A percentile compares a stretch with the other conserved stretches of the same genome.
These are phyloP conservation scores for Piezodorus guildinii DNA, from an alignment of 1,140 invertebrate species.

Conservation along the genomic window DNA sequence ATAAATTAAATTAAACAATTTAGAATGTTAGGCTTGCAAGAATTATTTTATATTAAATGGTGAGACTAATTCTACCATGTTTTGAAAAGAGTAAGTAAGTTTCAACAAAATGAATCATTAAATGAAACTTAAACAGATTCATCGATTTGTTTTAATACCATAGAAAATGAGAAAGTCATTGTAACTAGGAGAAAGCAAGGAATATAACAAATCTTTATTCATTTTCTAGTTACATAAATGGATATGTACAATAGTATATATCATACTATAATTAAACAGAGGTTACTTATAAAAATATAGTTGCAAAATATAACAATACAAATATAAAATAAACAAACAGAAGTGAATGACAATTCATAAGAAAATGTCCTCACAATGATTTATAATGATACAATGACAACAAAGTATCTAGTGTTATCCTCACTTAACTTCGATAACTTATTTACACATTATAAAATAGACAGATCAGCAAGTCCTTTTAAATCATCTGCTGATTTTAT, in stretches of 20 bases:
- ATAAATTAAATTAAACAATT: too few relatives aligned
- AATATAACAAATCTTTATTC: too few relatives aligned
- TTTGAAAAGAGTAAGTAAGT: too few relatives aligned
- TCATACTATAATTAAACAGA: not conserved
- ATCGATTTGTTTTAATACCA: too few relatives aligned
- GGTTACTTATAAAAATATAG: slow-evolving; percentile 5
- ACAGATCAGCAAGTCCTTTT: not conserved
- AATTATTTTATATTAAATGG: too few relatives aligned
- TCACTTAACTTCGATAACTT: not conserved
- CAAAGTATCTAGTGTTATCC: not conserved
- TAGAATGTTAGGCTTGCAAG: too few relatives aligned
- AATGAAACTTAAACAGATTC: too few relatives aligned
- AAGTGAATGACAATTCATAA: not conserved
- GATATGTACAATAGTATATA: slow-evolving; percentile 3
- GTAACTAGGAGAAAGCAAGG: too few relatives aligned
- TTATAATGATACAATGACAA: not conserved
- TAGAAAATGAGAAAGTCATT: too few relatives aligned
- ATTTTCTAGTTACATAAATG: not conserved
- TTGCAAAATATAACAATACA: slow-evolving; percentile 6
- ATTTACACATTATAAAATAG: not conserved
- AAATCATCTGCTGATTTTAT: not conserved
- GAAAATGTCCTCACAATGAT: not conserved
- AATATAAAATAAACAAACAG: not conserved
- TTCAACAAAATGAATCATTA: too few relatives aligned
- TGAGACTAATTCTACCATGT: too few relatives aligned